Conservation (phyloP, 2,797 vertebrate genomes). For the Alosa sapidissima region DNA sequence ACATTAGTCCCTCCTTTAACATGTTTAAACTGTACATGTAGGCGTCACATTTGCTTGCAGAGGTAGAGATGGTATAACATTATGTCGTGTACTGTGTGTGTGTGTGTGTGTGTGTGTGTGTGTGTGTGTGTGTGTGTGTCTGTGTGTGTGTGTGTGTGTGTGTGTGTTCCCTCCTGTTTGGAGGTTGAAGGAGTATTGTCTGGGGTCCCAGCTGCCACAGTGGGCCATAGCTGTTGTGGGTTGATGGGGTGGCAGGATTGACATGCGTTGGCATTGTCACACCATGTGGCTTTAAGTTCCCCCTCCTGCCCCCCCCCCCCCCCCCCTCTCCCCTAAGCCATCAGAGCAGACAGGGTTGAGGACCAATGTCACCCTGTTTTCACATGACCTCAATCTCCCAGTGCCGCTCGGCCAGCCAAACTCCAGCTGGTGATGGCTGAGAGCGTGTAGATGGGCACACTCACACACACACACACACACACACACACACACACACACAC, state of each 20-base stretch:
- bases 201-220: conserved; percentile 38
- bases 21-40: not conserved
- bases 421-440: conserved; percentile 11
- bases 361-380: conserved; percentile 17
- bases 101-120: not conserved
- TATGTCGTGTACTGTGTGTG: not conserved
- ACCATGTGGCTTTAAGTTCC: conserved; percentile 30
- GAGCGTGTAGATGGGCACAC: not conserved
- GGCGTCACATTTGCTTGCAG: not conserved
- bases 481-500: too few relatives aligned
- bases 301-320: conserved; percentile 7
- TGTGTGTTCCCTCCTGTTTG: not conserved
- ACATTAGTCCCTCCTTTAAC: not conserved
- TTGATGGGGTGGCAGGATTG: conserved; percentile 41
- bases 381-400: conserved; percentile 13
- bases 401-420: not conserved
- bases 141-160: not conserved
- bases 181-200: conserved; percentile 15
- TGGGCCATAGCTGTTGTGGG: conserved; percentile 25
- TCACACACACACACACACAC: too few relatives aligned
- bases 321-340: conserved; percentile 27
- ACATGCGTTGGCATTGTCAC: conserved; percentile 36
- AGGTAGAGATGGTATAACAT: not conserved
- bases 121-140: not conserved
- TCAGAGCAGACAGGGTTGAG: conserved; percentile 8